These are phyloP conservation scores for Crocodylus rhombifer DNA, from an alignment of 2,797 vertebrate genomes.

Conservation along the genomic window DNA sequence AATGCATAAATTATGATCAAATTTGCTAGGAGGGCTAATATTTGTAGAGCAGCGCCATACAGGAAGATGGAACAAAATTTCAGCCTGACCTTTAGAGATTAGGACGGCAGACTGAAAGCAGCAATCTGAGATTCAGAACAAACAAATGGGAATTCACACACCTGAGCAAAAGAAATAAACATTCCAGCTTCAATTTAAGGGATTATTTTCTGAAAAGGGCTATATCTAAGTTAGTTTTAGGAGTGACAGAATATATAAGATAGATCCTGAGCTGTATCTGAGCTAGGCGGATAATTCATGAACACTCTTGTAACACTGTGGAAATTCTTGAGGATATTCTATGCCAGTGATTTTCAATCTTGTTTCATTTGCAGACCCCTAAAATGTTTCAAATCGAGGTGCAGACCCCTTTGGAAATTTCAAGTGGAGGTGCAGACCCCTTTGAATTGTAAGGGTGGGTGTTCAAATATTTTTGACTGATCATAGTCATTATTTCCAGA, in stretches of 20 bases:
- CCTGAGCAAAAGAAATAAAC: neutral
- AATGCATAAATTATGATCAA: neutral
- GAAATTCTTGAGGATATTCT: neutral
- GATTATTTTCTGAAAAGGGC: neutral
- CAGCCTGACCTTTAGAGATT: neutral
- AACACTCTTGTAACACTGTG: neutral
- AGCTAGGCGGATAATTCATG: neutral
- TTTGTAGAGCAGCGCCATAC: neutral
- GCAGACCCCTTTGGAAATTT: no score
- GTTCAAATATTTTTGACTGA: no score
- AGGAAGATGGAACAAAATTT: neutral
- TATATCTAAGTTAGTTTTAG: neutral
- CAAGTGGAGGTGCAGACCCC: no score
- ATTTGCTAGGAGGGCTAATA: neutral
- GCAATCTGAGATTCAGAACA: neutral
- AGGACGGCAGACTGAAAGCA: neutral
- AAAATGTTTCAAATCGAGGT: no score
- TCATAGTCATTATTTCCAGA: no score
- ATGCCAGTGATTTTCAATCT: neutral
- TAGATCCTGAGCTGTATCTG: neutral
- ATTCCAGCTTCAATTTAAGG: neutral
- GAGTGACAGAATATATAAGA: neutral
- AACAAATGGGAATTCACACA: neutral
- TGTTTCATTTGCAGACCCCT: no score
- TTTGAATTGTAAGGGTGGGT: no score